Conservation (phyloP, 2,797 vertebrate species). For the Peromyscus melanophrys region DNA sequence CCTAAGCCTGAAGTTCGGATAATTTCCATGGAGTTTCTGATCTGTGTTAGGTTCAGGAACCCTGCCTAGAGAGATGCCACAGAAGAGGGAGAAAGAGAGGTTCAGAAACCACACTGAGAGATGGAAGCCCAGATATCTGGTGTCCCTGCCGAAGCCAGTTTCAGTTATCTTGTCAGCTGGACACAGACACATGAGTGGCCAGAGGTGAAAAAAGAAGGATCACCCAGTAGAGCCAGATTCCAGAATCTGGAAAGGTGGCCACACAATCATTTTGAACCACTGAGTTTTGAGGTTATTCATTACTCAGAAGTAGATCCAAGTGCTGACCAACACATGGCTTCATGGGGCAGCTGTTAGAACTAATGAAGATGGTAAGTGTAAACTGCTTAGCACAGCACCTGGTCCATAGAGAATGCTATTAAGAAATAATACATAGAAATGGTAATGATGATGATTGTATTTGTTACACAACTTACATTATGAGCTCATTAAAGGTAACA, state of each 20-base stretch:
- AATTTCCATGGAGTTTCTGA: background rate
- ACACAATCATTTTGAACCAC: background rate
- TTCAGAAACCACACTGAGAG: background rate
- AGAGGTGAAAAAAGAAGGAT: background rate
- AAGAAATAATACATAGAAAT: background rate
- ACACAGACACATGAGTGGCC: background rate
- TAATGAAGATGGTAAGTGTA: background rate
- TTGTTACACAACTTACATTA: background rate
- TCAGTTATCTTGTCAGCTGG: background rate
- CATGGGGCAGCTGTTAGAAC: background rate
- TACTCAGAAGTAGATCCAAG: background rate
- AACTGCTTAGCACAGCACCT: background rate
- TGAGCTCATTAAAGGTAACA: background rate
- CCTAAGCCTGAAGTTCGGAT: background rate
- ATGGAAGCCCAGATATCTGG: background rate
- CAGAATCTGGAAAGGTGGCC: background rate
- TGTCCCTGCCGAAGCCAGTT: background rate
- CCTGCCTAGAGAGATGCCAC: background rate
- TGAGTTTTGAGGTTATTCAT: background rate
- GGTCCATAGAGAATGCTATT: background rate
- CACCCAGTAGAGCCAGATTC: background rate
- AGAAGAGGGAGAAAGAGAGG: background rate
- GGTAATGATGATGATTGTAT: background rate
- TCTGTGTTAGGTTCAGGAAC: background rate
- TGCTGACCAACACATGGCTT: background rate